Evolutionary conservation across 2,888 invertebrate genomes (phyloP).

Genomic region (Ceraclea dissimilis): DNA sequence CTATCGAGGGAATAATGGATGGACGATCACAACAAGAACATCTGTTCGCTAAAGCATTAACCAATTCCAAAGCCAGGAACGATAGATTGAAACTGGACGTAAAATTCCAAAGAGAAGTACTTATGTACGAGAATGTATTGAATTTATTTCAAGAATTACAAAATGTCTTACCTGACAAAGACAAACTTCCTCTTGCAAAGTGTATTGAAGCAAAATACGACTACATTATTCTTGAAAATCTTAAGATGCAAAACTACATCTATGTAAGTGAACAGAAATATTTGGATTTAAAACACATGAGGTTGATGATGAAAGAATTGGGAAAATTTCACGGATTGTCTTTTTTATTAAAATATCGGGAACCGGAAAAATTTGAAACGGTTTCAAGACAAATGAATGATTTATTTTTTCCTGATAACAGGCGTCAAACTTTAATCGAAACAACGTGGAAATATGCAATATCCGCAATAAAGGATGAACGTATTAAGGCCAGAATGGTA

Average conservation of each 20-base stretch:
- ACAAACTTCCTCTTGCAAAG: constrained; percentile 11
- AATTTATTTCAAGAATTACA: constrained; percentile 17
- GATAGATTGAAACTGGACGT: constrained; percentile 7
- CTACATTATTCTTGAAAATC: constrained; percentile 26
- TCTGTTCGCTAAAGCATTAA: constrained; percentile 17
- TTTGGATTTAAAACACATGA: constrained; percentile 29
- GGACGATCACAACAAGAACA: constrained; percentile 6
- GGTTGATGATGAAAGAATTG: constrained; percentile 28
- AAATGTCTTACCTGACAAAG: constrained; percentile 1
- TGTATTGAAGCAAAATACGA: constrained; percentile 13
- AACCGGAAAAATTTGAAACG: constrained; percentile 27
- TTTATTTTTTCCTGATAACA: constrained; percentile 10
- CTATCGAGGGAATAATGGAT: constrained; percentile 16
- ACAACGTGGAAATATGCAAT: constrained; percentile 10
- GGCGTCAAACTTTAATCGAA: constrained; percentile 18
- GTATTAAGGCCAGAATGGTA: constrained; percentile 11
- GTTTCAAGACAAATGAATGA: constrained; percentile 16
- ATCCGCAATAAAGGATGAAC: constrained; percentile 6
- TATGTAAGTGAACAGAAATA: constrained; percentile 21
- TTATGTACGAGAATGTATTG: constrained; percentile 19
- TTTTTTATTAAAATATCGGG: constrained; percentile 28
- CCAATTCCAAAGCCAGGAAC: constrained; percentile 12
- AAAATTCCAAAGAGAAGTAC: constrained; percentile 18
- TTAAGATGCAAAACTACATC: constrained; percentile 24
- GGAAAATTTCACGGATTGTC: constrained; percentile 31